Evolutionary conservation across 64 coral and sea anemone species (phyloP), one percentile per base, ranked within the genome.

Genomic region (Astreopora myriophthalma): DNA sequence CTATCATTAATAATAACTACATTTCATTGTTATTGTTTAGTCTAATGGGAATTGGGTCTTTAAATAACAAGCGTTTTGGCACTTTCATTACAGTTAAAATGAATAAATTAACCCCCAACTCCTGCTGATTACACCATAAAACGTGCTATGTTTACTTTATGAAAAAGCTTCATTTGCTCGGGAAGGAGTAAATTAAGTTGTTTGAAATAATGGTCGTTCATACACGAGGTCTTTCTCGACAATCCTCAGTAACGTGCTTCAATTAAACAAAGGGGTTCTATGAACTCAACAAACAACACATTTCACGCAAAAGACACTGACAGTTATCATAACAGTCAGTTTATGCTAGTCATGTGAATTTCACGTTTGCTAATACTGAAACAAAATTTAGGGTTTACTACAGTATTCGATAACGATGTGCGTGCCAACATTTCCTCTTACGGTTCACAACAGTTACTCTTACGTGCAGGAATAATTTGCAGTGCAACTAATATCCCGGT

Each of bases 1-100:
- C 13, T 60, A 71, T 37, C 58, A 42, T 32, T 34, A 38, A 25
- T 6, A 62, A 75, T 37, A 89, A 44, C 27, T 24, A 34, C 5
- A 48, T 66, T 42, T 31, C 30, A 79, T 78, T 67, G 55, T 89
- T 79, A 17, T 48, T 30, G 74, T 66, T 42, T 68, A 89, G 68
- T 68, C 42, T 36, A 34, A 4, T 42, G 55, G 55, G 79, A 83
- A 83, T 83, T 83, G 29, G 32, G 20, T 64, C 57, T 83, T 80
- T 83, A 83, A 66, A 27, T 40, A 65, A 38, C 12, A 33, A 34
- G 79, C 52, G 58, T 64, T 82, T 22, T 64, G 31, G 52, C 49
- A 62, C 34, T 80, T 80, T 80, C 25, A 80, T 36, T 62, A 65
- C 79, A 24, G 57, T 38, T 63, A 9, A 83, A 83, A 20, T 60